Evolutionary conservation across 2,113 vertebrate genomes (phyloP).

Genomic region (Pachycephala philippinensis): DNA sequence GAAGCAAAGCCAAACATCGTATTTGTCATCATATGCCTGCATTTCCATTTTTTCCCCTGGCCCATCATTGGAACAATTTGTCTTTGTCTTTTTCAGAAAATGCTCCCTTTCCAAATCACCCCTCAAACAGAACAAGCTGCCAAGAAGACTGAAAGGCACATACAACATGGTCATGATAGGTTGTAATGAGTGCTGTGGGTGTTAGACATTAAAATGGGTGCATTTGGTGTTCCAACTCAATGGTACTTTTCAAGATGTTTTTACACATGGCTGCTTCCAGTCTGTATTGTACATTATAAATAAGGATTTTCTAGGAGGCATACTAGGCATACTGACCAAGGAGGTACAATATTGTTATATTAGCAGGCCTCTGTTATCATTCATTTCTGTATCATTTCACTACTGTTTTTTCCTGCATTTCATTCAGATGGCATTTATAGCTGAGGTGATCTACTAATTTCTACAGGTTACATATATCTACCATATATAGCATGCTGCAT

Average conservation of each 20-base stretch:
- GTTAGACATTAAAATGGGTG: neutral
- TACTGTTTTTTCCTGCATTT: neutral
- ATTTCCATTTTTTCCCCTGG: neutral
- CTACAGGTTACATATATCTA: neutral
- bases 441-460: neutral
- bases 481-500: neutral
- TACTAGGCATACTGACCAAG: neutral
- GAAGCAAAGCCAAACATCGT: neutral
- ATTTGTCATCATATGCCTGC: neutral
- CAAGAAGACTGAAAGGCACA: constrained; percentile 1
- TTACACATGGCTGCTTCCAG: neutral
- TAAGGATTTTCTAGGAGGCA: neutral
- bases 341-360: neutral
- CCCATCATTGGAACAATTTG: neutral
- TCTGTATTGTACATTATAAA: neutral
- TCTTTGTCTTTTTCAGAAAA: constrained; percentile 14
- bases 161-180: neutral
- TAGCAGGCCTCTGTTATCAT: neutral
- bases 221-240: neutral
- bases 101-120: neutral
- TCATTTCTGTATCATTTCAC: neutral
- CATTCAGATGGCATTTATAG: neutral
- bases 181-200: neutral
- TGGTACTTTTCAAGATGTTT: neutral
- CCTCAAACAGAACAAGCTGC: neutral